phyloP scores from a whole-genome alignment of 1,140 invertebrate genomes.

The Ceratina calcarata region DNA sequence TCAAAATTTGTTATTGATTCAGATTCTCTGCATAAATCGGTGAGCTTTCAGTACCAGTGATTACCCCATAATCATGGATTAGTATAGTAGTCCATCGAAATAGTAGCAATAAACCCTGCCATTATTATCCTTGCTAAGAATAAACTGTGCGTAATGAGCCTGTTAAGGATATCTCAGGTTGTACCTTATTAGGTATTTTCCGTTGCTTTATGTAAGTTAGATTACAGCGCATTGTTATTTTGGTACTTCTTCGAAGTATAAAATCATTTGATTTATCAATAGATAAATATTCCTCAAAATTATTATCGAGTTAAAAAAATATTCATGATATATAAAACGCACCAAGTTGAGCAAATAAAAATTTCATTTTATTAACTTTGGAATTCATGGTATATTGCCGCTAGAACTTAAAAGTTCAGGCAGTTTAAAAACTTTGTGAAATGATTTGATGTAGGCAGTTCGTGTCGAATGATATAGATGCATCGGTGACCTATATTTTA shows the following conservation, averaged over 20 bases:
- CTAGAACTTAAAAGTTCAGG: too few species aligned
- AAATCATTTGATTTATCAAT: neutral
- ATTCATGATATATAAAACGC: too few species aligned
- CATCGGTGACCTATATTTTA: too few species aligned
- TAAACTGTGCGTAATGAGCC: slow-evolving; percentile 18
- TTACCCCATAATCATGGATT: slow-evolving; percentile 9
- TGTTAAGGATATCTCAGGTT: neutral
- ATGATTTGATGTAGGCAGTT: too few species aligned
- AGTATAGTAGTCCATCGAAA: slow-evolving; percentile 12
- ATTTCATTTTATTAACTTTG: too few species aligned
- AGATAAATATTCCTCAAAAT: neutral
- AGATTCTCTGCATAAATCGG: neutral
- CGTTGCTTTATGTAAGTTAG: slow-evolving; percentile 3
- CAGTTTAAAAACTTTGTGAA: too few species aligned
- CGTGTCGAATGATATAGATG: too few species aligned
- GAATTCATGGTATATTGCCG: too few species aligned
- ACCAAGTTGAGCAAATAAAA: too few species aligned
- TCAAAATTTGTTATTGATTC: neutral
- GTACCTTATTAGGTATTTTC: neutral
- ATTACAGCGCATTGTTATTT: neutral
- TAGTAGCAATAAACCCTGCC: slow-evolving; percentile 14
- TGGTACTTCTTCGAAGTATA: neutral
- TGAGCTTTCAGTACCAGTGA: neutral
- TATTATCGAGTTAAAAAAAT: neutral
- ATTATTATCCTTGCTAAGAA: slow-evolving; percentile 26